Base-by-base conservation (phyloP, 23 tunicate genomes). In the Corella eumyota region DNA sequence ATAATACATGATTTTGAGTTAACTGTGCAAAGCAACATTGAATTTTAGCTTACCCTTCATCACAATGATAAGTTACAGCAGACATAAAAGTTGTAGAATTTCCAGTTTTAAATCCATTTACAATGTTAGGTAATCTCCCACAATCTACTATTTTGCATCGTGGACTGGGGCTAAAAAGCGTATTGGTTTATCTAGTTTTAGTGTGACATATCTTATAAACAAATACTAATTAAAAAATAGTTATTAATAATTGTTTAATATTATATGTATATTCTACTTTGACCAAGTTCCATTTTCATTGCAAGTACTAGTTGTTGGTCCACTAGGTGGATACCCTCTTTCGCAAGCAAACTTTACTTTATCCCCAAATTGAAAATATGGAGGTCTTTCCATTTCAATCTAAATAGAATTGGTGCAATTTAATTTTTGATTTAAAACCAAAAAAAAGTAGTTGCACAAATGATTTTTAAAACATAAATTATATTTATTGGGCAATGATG, bases 81-180 rank as follows among this genome's bases (percentile, higher is more conserved):
- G 72, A 57, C 70, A 50, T 62, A 59, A 74, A 88, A 5, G 70
- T 55, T 15, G 79, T 78, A 1, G 21, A 28, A 46, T 53, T 48
- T 24, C 73, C 70, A 30, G 11, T 32, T 36, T 54, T 73, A 5
- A n/a, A 38, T 7, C 76, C 75, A 36, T 78, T 60, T 17, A 40
- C 3, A 25, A 88, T 66, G 35, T 61, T 51, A 11, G 96, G 88
- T 11, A 68, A 64, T 29, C 56, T 9, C 46, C 96, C 96, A 58
- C 96, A 88, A 56, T 88, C 88, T n/a, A 72, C 64, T 20, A 73
- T 74, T 32, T 57, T 29, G 64, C 96, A 88, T 25, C 35, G 25
- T 0, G 96, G 88, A 22, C 77, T 63, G 1, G 59, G 27, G 23
- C 94, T 85, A 67, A 4, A 13, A 73, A 37, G 47, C 15, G 32